Base-by-base conservation (phyloP, 1,140 invertebrate genomes). In the Olivierus martensii region DNA sequence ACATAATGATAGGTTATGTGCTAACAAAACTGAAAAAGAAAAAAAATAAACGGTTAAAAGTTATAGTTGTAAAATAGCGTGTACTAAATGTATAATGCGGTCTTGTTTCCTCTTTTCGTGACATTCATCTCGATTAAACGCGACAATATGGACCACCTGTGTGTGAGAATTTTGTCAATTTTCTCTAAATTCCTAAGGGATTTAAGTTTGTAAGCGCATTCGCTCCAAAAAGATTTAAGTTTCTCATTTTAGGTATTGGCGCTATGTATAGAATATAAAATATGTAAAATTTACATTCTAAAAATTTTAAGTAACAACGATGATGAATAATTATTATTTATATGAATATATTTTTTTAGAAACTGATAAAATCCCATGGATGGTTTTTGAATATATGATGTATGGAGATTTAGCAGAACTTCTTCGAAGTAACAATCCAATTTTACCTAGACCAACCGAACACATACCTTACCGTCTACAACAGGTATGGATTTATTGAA, bases 311-410 rank as follows among this genome's bases (percentile, higher is more conserved):
- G 52, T 5, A n/a, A 19, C 11, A 52, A 42, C 43, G 35, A 45
- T 21, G 36, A 15, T 15, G 4, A 19, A 3, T 44, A 14, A 28
- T 46, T 14, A 15, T 12, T 12, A 38, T 36, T 51, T n/a, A 35
- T 36, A 7, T 43, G 3, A 6, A 28, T 22, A n/a, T 15, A 28
- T 34, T 51, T n/a, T n/a, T 49, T 62, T 71, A 79, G 85, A 84
- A 46, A 71, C 72, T 2, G 75, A 69, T 9, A 75, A 77, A 28
- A 80, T 76, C 56, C 88, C 87, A 0, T 91, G 86, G 79, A 90
- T 93, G 85, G 78, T 94, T 3, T 94, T 92, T 65, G 88, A 94
- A 65, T 92, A 80, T 62, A 94, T 94, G 89, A 77, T 82, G 17
- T 78, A 83, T 67, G 89, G 89, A 0, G 88, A 94, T 65, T 71